Percentiles rank a stretch among this genome's conserved stretches.
Evolutionary conservation across 2,888 invertebrate genomes (phyloP).

Genomic region (Caradrina kadenii): DNA sequence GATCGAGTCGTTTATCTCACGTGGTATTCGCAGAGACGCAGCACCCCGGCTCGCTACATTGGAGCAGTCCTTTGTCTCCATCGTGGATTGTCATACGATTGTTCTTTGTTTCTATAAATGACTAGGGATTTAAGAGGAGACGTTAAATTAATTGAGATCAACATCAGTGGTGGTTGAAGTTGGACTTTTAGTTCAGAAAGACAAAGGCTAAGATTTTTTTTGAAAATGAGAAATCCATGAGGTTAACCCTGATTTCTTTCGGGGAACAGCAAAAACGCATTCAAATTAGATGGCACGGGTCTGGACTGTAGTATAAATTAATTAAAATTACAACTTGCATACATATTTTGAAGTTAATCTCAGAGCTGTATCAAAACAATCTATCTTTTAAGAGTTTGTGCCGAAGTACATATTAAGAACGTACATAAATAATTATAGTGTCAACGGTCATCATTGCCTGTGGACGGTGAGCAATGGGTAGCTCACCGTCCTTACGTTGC

Average conservation of each 20-base stretch:
- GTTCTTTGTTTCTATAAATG: constrained; percentile 51
- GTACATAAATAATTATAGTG: not conserved
- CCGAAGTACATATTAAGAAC: constrained; percentile 6
- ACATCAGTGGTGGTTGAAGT: not conserved
- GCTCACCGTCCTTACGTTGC: no score
- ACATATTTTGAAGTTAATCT: constrained; percentile 14
- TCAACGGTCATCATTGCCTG: constrained; percentile 17
- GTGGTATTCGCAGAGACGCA: constrained; percentile 26
- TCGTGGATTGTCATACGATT: constrained; percentile 47
- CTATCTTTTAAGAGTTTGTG: not conserved
- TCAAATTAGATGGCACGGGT: no score
- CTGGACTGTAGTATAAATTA: not conserved
- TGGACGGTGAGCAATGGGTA: no score
- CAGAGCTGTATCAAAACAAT: constrained; percentile 15
- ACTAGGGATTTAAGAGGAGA: constrained; percentile 2
- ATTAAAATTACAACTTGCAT: not conserved
- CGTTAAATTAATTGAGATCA: constrained; percentile 14
- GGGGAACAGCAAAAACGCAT: no score
- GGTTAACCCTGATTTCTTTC: no score
- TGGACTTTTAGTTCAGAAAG: not conserved
- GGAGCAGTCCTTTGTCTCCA: constrained; percentile 42
- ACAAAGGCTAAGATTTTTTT: no score
- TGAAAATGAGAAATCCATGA: not conserved
- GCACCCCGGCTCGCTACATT: constrained; percentile 32
- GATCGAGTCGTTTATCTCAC: constrained; percentile 50